These are phyloP conservation scores for Chelonus formosanus DNA, from an alignment of 2,888 invertebrate genomes.

Conservation along the genomic window DNA sequence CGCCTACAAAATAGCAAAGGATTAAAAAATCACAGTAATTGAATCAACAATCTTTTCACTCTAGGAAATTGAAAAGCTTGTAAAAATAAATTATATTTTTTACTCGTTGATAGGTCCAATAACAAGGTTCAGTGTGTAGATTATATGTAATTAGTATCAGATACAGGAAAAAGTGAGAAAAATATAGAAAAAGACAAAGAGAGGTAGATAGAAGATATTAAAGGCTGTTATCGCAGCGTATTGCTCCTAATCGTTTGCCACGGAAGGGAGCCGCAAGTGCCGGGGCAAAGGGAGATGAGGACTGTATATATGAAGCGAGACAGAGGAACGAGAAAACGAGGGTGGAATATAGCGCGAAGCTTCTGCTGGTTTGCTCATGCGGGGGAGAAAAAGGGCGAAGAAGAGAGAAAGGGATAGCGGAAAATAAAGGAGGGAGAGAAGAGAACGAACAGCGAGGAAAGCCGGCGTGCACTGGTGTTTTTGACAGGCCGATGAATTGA, in stretches of 20 bases:
- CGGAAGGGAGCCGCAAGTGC: conserved; percentile 33
- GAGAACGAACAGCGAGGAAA: conserved; percentile 56
- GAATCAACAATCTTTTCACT: too few species aligned
- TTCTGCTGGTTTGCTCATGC: conserved; percentile 18
- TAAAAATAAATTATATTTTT: too few species aligned
- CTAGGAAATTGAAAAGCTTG: too few species aligned
- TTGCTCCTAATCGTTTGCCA: conserved; percentile 63
- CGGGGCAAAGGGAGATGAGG: conserved; percentile 25
- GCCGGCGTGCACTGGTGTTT: conserved; percentile 65
- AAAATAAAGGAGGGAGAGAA: conserved; percentile 40
- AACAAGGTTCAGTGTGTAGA: too few species aligned
- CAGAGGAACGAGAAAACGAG: conserved; percentile 16
- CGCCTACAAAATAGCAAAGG: too few species aligned
- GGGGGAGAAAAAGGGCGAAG: conserved; percentile 29
- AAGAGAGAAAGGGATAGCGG: conserved; percentile 22
- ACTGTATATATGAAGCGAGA: conserved; percentile 5
- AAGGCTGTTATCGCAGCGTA: conserved; percentile 63
- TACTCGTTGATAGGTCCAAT: too few species aligned
- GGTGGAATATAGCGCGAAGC: conserved; percentile 28
- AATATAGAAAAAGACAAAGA: conserved; percentile 33
- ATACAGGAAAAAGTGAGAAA: conserved; percentile 39
- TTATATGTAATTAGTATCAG: too few species aligned
- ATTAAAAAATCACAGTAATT: too few species aligned
- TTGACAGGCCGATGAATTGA: conserved; percentile 66
- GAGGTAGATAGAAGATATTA: conserved; percentile 53